These are phyloP conservation scores for Torymus aiolomorphi DNA, from an alignment of 2,888 invertebrate species.

Conservation along the genomic window DNA sequence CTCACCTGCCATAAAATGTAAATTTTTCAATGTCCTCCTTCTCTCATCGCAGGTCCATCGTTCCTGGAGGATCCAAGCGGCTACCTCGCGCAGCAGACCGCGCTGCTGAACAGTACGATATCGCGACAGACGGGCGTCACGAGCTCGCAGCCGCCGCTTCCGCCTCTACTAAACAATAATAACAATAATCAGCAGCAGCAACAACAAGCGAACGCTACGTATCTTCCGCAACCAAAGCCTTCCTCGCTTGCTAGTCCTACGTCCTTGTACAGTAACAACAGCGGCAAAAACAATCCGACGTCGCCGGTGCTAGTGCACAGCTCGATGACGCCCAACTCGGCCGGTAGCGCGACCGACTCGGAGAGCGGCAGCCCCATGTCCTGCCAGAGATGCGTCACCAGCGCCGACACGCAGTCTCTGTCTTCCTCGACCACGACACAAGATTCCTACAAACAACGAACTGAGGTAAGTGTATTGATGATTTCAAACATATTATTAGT, in stretches of 20 bases:
- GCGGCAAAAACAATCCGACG: slow-evolving; percentile 70
- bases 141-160: slow-evolving; percentile 69
- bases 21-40: slow-evolving; percentile 62
- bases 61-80: slow-evolving; percentile 95
- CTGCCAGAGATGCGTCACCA: slow-evolving; percentile 70
- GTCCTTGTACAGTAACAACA: slow-evolving; percentile 65
- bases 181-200: slow-evolving; percentile 46
- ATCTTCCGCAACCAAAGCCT: slow-evolving; percentile 73
- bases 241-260: slow-evolving; percentile 71
- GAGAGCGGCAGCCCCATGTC: slow-evolving; percentile 66
- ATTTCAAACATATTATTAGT: too few relatives aligned
- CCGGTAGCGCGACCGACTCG: slow-evolving; percentile 66
- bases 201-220: slow-evolving; percentile 60
- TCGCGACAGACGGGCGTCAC: slow-evolving; percentile 80
- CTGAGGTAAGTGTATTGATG: slow-evolving; percentile 35
- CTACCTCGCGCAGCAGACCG: slow-evolving; percentile 93
- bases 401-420: slow-evolving; percentile 68
- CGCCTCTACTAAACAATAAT: slow-evolving; percentile 46
- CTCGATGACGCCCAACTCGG: slow-evolving; percentile 71
- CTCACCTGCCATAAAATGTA: slow-evolving; percentile 44
- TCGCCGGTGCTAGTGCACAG: slow-evolving; percentile 73
- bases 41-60: slow-evolving; percentile 78
- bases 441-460: slow-evolving; percentile 69
- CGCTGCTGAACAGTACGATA: slow-evolving; percentile 89
- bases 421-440: slow-evolving; percentile 62